These are phyloP conservation scores for Aphelinus certus DNA, from an alignment of 1,140 invertebrate species.

Conservation along the genomic window DNA sequence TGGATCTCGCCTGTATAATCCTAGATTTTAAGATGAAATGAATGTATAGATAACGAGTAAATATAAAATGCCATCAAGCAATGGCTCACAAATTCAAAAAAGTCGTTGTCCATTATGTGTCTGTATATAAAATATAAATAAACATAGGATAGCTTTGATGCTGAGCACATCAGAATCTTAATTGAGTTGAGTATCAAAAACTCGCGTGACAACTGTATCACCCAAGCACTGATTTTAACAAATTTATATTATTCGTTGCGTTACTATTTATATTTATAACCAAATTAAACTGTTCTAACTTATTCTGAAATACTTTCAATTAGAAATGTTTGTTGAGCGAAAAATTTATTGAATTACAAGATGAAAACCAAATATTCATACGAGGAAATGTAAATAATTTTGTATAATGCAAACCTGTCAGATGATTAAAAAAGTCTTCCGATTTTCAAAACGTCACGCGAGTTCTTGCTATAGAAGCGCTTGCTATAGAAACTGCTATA, in stretches of 20 bases:
- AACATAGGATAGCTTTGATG: background rate
- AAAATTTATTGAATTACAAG: too few species aligned
- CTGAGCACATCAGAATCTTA: background rate
- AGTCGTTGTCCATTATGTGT: conserved; percentile 21
- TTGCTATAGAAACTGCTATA: too few species aligned
- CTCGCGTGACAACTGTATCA: background rate
- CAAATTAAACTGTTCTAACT: too few species aligned
- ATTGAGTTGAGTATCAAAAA: background rate
- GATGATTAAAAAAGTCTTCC: background rate
- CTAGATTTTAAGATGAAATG: conserved; percentile 1
- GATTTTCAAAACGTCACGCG: too few species aligned
- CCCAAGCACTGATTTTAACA: too few species aligned
- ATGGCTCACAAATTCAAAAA: background rate
- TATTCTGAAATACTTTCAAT: too few species aligned
- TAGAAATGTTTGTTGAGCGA: too few species aligned
- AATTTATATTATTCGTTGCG: too few species aligned
- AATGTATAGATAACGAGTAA: background rate
- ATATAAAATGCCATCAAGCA: background rate
- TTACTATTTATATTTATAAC: too few species aligned
- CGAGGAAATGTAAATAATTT: too few species aligned
- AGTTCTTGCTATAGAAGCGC: background rate
- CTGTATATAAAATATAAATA: conserved; percentile 24
- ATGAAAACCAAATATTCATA: too few species aligned
- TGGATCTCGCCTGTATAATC: conserved; percentile 18
- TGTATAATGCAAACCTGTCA: too few species aligned